Base-by-base conservation (phyloP, 2,113 vertebrate species). In the Zosterops pallidus region DNA sequence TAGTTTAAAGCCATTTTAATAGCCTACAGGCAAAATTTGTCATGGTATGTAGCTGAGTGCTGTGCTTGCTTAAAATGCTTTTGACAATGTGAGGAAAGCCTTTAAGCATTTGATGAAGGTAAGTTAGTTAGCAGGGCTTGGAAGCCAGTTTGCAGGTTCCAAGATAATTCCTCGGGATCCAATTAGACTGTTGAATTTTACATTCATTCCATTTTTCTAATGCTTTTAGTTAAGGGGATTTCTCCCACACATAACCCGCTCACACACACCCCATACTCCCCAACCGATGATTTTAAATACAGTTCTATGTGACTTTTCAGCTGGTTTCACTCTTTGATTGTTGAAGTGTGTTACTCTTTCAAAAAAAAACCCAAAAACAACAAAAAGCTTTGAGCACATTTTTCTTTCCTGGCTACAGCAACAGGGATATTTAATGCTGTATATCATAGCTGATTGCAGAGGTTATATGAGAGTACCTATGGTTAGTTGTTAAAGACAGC, bases 71-170 rank as follows among this genome's bases (percentile, higher is more conserved):
- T 93, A 92, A 96, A 97, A 95, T 94, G 91, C 55, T 96, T 96
- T 92, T 96, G 94, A 92, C 95, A 79, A 91, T 89, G 78, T 94
- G 96, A 96, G 63, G 96, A 95, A 93, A 97, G 96, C 81, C 89
- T 97, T 92, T 94, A 97, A 98, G 90, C 89, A 96, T 96, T 97
- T 97, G 96, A 97, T 64, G 83, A 91, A 97, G 87, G 89, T 97
- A 95, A 94, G 91, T 90, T 96, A 92, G 92, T 96, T 97, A 96
- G 76, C 85, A 95, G 69, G 21, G 35, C 52, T 92, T 92, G 88
- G 76, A 89, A 97, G 52, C 44, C 80, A 95, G 87, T 94, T 96
- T 97, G 77, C 90, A 97, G 80, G 94, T 96, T 97, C 91, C 86
- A 93, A 80, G 95, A 94, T 96, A 96, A 97, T 94, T 96, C 96